Evolutionary conservation across 2,888 invertebrate genomes (phyloP).

Genomic region (Hirtodrosophila trivittata): DNA sequence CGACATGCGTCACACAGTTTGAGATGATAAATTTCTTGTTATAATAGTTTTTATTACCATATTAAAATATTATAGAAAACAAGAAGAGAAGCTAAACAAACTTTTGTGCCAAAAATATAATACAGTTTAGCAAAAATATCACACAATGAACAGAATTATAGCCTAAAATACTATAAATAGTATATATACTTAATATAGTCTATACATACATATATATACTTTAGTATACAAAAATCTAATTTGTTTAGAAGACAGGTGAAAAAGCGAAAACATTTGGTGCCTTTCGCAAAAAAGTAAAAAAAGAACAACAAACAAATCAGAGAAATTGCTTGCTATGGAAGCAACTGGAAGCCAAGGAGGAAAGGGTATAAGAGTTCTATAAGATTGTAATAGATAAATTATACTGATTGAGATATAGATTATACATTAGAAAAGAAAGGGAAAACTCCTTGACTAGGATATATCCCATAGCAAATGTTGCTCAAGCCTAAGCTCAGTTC

Average conservation of each 20-base stretch:
- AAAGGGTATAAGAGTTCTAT: too few relatives aligned
- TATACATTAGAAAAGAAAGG: too few relatives aligned
- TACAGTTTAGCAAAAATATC: slow-evolving; percentile 9
- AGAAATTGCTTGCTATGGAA: too few relatives aligned
- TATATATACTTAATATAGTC: neutral
- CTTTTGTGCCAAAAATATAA: slow-evolving; percentile 53
- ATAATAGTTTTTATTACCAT: slow-evolving; percentile 67
- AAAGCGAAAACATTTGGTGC: slow-evolving; percentile 48
- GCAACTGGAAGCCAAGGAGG: too few relatives aligned
- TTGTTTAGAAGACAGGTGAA: slow-evolving; percentile 58
- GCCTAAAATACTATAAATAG: neutral
- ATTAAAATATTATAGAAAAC: slow-evolving; percentile 16
- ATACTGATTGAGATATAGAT: too few relatives aligned
- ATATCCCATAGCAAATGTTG: too few relatives aligned
- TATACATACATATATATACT: slow-evolving; percentile 4
- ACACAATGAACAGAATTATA: neutral
- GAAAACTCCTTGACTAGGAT: too few relatives aligned
- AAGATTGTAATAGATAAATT: too few relatives aligned
- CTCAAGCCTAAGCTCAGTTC: too few relatives aligned
- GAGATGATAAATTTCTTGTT: slow-evolving; percentile 69
- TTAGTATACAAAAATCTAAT: slow-evolving; percentile 13
- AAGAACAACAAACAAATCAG: too few relatives aligned
- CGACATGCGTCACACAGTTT: slow-evolving; percentile 69
- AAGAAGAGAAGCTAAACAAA: neutral
- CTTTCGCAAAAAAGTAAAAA: slow-evolving; percentile 13